A percentile compares a stretch with the other conserved stretches of the same genome.
These are phyloP conservation scores for Pachliopta kotzebuea DNA, from an alignment of 2,888 invertebrate species.

Conservation along the genomic window DNA sequence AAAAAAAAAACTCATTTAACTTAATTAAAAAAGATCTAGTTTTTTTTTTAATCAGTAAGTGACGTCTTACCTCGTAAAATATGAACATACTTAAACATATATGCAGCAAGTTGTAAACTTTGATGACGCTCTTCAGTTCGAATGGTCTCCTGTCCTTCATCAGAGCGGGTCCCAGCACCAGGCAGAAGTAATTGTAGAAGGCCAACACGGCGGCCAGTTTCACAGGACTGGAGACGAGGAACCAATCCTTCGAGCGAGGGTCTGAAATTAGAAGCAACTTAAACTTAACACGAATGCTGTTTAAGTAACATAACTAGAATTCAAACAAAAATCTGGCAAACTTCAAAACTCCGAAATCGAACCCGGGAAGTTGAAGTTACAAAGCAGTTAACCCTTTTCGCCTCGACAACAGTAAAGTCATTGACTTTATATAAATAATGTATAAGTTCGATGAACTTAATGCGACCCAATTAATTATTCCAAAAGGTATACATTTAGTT, in stretches of 20 bases:
- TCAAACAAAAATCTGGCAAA: too few relatives aligned
- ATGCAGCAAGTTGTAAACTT: conserved; percentile 86
- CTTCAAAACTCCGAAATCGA: background rate
- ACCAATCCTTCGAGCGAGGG: conserved; percentile 83
- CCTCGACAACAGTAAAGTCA: background rate
- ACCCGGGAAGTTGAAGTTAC: too few relatives aligned
- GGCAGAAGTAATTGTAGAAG: conserved; percentile 85
- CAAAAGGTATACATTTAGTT: too few relatives aligned
- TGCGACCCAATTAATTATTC: background rate
- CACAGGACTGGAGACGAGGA: conserved; percentile 83
- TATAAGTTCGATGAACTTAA: background rate
- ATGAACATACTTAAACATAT: conserved; percentile 51
- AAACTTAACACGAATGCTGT: background rate
- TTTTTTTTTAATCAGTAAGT: too few relatives aligned
- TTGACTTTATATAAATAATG: background rate
- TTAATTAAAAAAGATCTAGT: too few relatives aligned
- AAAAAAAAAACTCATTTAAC: conserved; percentile 11
- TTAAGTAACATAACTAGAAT: too few relatives aligned
- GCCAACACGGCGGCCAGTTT: conserved; percentile 77
- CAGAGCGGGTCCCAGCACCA: conserved; percentile 84
- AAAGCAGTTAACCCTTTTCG: background rate
- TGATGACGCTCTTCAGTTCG: conserved; percentile 82
- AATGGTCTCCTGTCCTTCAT: conserved; percentile 85
- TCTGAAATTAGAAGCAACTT: conserved; percentile 66
- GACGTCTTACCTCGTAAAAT: conserved; percentile 43